phyloP scores from a whole-genome alignment of 1,140 invertebrate genomes.

The Hycleus cichorii region DNA sequence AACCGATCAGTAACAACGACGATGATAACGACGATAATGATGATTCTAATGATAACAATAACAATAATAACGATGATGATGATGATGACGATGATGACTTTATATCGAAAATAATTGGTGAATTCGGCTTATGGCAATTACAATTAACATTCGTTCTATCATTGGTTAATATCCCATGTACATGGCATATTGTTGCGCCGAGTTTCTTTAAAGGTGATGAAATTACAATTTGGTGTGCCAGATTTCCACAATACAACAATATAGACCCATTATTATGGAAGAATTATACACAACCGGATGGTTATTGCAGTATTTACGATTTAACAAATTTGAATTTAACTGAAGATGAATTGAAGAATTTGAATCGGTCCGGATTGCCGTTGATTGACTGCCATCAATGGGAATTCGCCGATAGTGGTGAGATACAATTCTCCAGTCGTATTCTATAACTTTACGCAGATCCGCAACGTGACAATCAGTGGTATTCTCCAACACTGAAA shows the following conservation, averaged over 20 bases:
- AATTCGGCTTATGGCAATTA: constrained; percentile 68
- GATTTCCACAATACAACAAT: constrained; percentile 46
- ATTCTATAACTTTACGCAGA: no score
- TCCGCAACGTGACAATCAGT: no score
- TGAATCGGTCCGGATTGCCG: constrained; percentile 10
- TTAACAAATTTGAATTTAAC: constrained; percentile 21
- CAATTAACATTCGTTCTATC: constrained; percentile 61
- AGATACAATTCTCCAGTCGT: constrained; percentile 16
- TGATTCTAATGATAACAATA: no score
- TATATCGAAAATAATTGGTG: constrained; percentile 59
- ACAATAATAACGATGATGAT: no score
- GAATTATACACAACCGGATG: constrained; percentile 50
- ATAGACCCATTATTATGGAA: constrained; percentile 49
- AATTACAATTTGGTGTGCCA: constrained; percentile 55
- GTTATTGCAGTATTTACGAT: constrained; percentile 43
- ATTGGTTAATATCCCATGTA: constrained; percentile 66
- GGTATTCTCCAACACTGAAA: no score
- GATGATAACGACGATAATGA: no score
- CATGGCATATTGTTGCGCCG: constrained; percentile 64
- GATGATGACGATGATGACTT: constrained; percentile 49
- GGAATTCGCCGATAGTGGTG: constrained; percentile 55
- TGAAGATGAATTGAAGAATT: constrained; percentile 29
- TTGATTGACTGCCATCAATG: constrained; percentile 52
- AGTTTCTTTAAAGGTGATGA: constrained; percentile 54
- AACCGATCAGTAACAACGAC: no score